Evolutionary conservation across 2,888 invertebrate species (phyloP).

Genomic region (Agriotes lineatus): DNA sequence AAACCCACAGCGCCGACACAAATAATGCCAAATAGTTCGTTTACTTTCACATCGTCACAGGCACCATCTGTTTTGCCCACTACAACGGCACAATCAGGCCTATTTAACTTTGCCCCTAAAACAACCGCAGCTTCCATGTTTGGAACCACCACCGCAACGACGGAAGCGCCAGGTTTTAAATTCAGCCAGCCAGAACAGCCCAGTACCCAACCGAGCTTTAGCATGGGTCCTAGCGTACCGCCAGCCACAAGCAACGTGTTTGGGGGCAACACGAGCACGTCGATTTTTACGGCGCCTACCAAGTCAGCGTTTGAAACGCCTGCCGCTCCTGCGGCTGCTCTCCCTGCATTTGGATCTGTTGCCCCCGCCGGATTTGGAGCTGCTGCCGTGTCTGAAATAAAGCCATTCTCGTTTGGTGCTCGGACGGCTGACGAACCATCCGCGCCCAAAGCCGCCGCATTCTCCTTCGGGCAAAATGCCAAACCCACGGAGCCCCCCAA

Average conservation of each 20-base stretch:
- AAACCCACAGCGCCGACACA: background rate
- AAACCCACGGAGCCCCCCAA: conserved; percentile 46
- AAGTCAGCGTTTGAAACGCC: conserved; percentile 16
- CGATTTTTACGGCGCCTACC: background rate
- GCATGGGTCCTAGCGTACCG: conserved; percentile 16
- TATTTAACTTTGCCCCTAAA: conserved; percentile 29
- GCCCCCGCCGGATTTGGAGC: conserved; percentile 11
- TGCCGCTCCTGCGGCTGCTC: conserved; percentile 8
- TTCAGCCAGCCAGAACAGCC: conserved; percentile 39
- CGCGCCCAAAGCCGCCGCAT: conserved; percentile 51
- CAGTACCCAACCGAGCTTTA: conserved; percentile 29
- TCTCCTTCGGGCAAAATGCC: conserved; percentile 55
- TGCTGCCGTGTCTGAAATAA: conserved; percentile 42
- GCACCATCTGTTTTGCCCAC: conserved; percentile 16
- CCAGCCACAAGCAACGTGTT: conserved; percentile 18
- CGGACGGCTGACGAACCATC: conserved; percentile 36
- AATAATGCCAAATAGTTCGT: conserved; percentile 4
- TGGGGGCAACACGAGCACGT: background rate
- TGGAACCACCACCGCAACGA: conserved; percentile 45
- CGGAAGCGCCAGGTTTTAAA: conserved; percentile 45
- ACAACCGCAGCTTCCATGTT: conserved; percentile 40
- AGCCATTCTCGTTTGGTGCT: conserved; percentile 51
- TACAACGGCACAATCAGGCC: conserved; percentile 25
- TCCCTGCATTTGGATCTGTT: background rate
- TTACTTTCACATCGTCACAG: conserved; percentile 22